Evolutionary conservation across 2,888 invertebrate species (phyloP), one percentile per base, ranked within the genome.

Genomic region (Pandemis heparana): DNA sequence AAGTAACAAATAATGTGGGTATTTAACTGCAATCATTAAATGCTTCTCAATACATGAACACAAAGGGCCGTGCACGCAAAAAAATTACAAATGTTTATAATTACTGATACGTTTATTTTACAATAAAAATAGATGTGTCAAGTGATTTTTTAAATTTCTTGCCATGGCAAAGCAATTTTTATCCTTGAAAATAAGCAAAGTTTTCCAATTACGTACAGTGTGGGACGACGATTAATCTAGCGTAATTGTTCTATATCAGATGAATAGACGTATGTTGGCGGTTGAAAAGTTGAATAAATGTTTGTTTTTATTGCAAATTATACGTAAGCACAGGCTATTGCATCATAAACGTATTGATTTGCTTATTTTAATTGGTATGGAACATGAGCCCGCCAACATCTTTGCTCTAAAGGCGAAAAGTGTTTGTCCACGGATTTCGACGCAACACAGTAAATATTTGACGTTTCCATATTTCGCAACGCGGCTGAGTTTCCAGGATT

Each of bases 401-500:
- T 63, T 63, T 46, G 46, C 18, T 5, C 23, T 9, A 5, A 41
- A 18, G 18, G 41, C 56, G 43, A 67, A 67, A 18, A 43, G 61
- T 62, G 63, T 73, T 68, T 73, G 68, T 41, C 46, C 56, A 46
- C 39, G 12, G 14, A 10, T 46, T 69, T 63, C n/a, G 53, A 72
- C 68, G 62, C 68, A 59, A 64, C 68, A 63, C 41, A 8, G 59
- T 63, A 56, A 73, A 73, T 73, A 69, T 69, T 73, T 63, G 48
- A 64, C n/a, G 48, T 51, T 68, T 63, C 18, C 16, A 46, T 62
- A 71, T 66, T 39, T 67, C 61, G 68, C 18, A 62, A 68, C 46
- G 46, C 46, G 63, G 38, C 64, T 38, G 59, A n/a, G 41, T 70
- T 63, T 48, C 56, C 38, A 59, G 46, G 56, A 56, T n/a, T 41